Base-by-base conservation (phyloP, 2,797 vertebrate genomes). In the Megalops cyprinoides region DNA sequence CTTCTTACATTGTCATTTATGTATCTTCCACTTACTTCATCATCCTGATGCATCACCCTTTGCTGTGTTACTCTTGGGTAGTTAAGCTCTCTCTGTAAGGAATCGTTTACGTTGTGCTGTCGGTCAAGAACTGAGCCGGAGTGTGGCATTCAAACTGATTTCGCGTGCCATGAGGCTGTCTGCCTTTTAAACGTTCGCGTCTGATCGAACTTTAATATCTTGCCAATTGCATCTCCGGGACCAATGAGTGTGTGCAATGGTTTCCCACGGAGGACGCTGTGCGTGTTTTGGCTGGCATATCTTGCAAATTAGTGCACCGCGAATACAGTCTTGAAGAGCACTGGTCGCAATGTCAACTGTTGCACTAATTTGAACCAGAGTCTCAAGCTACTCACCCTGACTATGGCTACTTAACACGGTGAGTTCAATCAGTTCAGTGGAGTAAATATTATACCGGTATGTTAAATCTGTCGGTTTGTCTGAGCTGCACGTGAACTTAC, bases 121-220 rank as follows among this genome's bases (percentile, higher is more conserved):
- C n/a, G 67, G 44, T 42, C 37, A 42, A 71, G 65, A 42, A 7
- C 65, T 42, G 10, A 34, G 31, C 10, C 2, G 12, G 60, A 65
- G 60, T 34, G 18, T 69, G 34, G 34, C 18, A 71, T 71, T 71
- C 67, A 71, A 71, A 71, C 37, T 42, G 18, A 71, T 71, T 44
- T 71, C 20, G 18, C 44, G 37, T 9, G 67, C 28, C 37, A 44
- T 71, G 3, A 10, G 15, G 14, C 10, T 12, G 10, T 14, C 20
- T 2, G 56, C 31, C 1, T 65, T n/a, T n/a, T n/a, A n/a, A n/a
- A 65, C 12, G 31, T 28, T 65, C 31, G 28, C 14, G 60, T 71
- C 15, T 71, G 37, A 67, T 71, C 39, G 23, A 9, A 9, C 4
- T 34, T 39, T 14, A 23, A 31, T 31, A 71, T 71, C 67, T 9